A percentile compares a stretch with the other conserved stretches of the same genome.
phyloP scores from a whole-genome alignment of 2,888 invertebrate genomes.

The Eristalinus aeneus region DNA sequence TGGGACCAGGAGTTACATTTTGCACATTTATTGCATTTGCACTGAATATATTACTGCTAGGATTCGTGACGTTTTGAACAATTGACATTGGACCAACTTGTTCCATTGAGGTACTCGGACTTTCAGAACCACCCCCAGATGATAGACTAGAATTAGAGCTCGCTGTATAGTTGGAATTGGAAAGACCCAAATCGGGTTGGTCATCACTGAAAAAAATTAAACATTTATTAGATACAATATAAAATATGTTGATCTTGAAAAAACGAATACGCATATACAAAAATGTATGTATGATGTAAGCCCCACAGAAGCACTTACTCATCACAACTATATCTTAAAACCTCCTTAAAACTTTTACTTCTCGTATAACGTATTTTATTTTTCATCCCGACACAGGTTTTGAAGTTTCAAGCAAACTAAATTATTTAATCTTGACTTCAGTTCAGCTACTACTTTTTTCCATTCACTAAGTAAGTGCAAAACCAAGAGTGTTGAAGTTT shows the following conservation, averaged over 20 bases:
- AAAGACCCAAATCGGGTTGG: conserved; percentile 83
- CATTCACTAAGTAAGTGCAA: neutral
- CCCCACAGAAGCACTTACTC: conserved; percentile 74
- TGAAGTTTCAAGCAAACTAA: neutral
- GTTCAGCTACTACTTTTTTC: neutral
- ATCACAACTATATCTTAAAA: conserved; percentile 75
- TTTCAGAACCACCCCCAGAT: conserved; percentile 84
- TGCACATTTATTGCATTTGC: conserved; percentile 62
- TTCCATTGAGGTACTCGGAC: conserved; percentile 88
- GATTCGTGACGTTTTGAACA: conserved; percentile 63
- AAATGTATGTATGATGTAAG: no score
- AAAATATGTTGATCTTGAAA: no score
- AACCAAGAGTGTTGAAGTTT: neutral
- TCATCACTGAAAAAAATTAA: conserved; percentile 84
- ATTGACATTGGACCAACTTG: conserved; percentile 81
- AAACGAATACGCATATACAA: no score
- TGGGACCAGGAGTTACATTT: conserved; percentile 60
- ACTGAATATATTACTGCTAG: conserved; percentile 66
- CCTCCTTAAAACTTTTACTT: conserved; percentile 78
- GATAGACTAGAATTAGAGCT: conserved; percentile 84
- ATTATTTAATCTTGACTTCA: conserved; percentile 11
- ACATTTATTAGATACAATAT: neutral
- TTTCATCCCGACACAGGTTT: conserved; percentile 73
- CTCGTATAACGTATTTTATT: conserved; percentile 78
- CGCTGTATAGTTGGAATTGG: conserved; percentile 84